Conservation (phyloP, 2,113 vertebrate species). For the Enhydra lutris region DNA sequence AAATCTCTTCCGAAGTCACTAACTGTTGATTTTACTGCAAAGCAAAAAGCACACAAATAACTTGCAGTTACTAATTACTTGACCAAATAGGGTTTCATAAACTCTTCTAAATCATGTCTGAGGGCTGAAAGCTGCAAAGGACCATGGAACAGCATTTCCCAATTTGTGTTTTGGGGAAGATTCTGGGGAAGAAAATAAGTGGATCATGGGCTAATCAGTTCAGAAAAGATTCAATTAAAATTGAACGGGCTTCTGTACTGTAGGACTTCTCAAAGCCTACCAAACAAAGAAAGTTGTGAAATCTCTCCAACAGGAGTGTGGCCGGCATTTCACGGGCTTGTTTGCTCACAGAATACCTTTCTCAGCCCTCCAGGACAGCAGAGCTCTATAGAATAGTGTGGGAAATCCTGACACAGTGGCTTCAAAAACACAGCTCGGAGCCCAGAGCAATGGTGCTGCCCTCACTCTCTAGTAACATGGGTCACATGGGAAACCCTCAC, state of each 20-base stretch:
- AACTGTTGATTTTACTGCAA: constrained; percentile 5
- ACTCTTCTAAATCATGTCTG: background rate
- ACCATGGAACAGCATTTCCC: background rate
- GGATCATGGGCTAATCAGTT: background rate
- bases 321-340: background rate
- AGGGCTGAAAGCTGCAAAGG: background rate
- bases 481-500: background rate
- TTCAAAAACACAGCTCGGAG: background rate
- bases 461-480: background rate
- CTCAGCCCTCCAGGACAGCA: background rate
- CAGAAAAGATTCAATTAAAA: constrained; percentile 4
- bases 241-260: background rate
- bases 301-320: background rate
- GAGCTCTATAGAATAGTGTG: background rate
- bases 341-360: background rate
- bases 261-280: background rate
- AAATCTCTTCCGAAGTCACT: background rate
- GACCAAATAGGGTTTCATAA: background rate
- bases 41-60: background rate
- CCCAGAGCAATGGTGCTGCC: background rate
- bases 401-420: background rate
- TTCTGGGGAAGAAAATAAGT: background rate
- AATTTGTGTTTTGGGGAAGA: background rate
- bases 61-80: background rate
- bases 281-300: background rate